Percentiles rank a stretch among this genome's conserved stretches.
Evolutionary conservation across 2,113 vertebrate genomes (phyloP).

Genomic region (Anthoscopus minutus): DNA sequence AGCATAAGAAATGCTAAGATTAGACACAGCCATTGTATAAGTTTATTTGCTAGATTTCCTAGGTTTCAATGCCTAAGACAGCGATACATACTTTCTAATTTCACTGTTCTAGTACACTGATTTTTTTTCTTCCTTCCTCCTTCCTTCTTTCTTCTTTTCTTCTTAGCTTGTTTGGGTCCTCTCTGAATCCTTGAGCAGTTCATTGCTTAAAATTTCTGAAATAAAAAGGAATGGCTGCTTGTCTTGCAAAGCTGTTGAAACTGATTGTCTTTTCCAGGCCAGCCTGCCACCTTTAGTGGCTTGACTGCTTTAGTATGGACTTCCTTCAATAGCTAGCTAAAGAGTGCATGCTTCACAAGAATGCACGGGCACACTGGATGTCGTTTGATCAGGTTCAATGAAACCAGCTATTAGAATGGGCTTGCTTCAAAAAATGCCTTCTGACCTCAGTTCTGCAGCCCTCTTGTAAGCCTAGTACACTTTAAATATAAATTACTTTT

Average conservation of each 20-base stretch:
- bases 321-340: not conserved
- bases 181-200: not conserved
- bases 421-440: not conserved
- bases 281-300: not conserved
- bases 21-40: not conserved
- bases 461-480: not conserved
- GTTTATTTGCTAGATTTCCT: constrained; percentile 1
- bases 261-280: not conserved
- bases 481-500: too few relatives aligned
- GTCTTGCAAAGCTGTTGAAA: not conserved
- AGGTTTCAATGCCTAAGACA: not conserved
- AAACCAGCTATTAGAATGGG: not conserved
- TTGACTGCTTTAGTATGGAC: not conserved
- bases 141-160: not conserved
- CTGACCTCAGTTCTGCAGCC: not conserved
- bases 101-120: not conserved
- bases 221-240: not conserved
- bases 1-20: not conserved
- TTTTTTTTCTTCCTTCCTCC: not conserved
- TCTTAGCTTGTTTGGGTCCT: not conserved
- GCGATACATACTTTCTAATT: not conserved
- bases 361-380: not conserved
- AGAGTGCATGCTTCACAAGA: not conserved
- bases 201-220: not conserved
- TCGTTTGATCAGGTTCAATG: not conserved